Evolutionary conservation across 2,113 vertebrate genomes (phyloP).

Genomic region (Cinclus cinclus): DNA sequence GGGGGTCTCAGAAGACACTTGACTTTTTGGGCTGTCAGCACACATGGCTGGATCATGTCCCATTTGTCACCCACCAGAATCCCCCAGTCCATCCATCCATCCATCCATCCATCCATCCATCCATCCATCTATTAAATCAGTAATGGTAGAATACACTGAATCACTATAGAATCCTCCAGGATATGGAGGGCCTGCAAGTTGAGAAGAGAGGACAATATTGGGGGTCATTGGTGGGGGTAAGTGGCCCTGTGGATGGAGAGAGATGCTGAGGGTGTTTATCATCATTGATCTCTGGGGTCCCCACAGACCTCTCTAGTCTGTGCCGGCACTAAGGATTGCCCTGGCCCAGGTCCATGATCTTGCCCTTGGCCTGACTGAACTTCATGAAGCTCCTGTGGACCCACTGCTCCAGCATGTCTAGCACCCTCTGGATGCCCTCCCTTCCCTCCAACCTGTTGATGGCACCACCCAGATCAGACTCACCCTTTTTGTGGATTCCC

Average conservation of each 20-base stretch:
- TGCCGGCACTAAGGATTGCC: background rate
- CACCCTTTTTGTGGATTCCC: background rate
- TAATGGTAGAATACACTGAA: background rate
- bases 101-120: background rate
- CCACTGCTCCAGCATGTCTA: background rate
- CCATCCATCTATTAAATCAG: background rate
- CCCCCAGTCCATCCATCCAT: background rate
- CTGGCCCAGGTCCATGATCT: too few relatives aligned
- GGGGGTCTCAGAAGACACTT: background rate
- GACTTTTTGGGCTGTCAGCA: background rate
- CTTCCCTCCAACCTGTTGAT: fast-evolving
- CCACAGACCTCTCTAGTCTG: background rate
- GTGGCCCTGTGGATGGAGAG: background rate
- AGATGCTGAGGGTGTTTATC: background rate
- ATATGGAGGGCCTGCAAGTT: background rate
- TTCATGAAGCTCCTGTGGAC: background rate
- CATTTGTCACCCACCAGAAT: background rate
- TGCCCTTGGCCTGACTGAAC: background rate
- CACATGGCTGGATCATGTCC: background rate
- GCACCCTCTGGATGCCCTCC: background rate
- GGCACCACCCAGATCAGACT: background rate
- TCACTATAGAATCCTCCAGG: background rate
- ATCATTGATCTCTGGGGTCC: background rate
- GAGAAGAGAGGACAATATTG: background rate
- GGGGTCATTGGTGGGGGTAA: background rate